A percentile compares a stretch with the other conserved stretches of the same genome.
Conservation (phyloP, 2,797 vertebrate species). For the Paedocypris micromegethes region DNA sequence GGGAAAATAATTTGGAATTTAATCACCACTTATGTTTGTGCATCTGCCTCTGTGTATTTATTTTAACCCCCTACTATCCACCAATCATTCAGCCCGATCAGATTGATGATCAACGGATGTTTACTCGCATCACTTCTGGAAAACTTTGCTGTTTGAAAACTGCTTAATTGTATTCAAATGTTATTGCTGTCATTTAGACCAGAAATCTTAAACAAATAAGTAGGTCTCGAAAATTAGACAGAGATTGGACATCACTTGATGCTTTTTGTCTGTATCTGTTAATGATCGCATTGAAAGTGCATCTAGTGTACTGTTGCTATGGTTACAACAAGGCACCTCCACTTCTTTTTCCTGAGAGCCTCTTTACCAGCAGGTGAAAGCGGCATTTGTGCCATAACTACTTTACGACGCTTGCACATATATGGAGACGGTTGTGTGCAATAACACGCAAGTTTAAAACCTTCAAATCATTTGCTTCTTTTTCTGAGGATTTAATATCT, state of each 20-base stretch:
- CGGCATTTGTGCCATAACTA: not conserved
- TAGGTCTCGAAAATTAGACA: no score
- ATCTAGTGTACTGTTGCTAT: not conserved
- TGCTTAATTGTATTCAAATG: no score
- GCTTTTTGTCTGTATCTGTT: not conserved
- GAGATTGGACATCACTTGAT: not conserved
- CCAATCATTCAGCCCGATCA: not conserved
- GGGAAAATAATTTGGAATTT: constrained; percentile 55
- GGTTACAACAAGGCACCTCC: not conserved
- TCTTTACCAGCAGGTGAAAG: not conserved
- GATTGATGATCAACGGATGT: no score
- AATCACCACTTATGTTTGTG: constrained; percentile 48
- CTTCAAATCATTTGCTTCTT: no score
- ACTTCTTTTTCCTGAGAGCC: not conserved
- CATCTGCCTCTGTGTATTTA: constrained; percentile 22
- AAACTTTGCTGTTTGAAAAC: no score
- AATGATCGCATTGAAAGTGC: constrained; percentile 4
- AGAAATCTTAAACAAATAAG: not conserved
- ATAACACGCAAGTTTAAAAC: no score
- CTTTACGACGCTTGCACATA: not conserved
- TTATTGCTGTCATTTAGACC: no score
- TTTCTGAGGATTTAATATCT: no score
- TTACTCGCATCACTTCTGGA: no score
- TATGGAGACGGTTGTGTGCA: not conserved
- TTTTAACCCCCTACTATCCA: not conserved